A percentile compares a stretch with the other conserved stretches of the same genome.
Conservation (phyloP, 1,140 invertebrate species). For the Plodia interpunctella region DNA sequence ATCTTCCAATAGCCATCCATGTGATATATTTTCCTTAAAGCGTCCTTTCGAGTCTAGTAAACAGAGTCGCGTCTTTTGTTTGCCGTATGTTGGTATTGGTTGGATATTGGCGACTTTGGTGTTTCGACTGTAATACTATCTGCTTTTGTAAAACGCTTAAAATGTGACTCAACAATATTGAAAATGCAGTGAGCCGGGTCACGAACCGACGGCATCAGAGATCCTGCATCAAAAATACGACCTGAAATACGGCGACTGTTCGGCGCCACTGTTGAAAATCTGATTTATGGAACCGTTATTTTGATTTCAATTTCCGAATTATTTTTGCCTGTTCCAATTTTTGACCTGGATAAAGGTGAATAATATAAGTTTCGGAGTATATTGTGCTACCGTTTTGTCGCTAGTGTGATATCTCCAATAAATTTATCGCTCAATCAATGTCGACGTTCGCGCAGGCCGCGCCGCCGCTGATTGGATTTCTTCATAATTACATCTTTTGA, state of each 20-base stretch:
- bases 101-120: conserved; percentile 14
- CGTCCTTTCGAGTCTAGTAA: conserved; percentile 3
- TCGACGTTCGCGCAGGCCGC: conserved; percentile 53
- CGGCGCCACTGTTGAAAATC: conserved; percentile 48
- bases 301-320: conserved; percentile 19
- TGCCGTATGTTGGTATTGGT: conserved; percentile 22
- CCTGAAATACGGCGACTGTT: conserved; percentile 38
- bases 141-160: conserved; percentile 4
- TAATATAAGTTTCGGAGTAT: conserved; percentile 17
- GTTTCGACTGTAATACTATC: conserved; percentile 1
- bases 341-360: neutral
- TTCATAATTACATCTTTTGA: conserved; percentile 77
- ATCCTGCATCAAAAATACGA: conserved; percentile 55
- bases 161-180: conserved; percentile 2
- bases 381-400: conserved; percentile 63
- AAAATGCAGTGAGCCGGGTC: neutral
- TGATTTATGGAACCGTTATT: conserved; percentile 37
- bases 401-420: conserved; percentile 68
- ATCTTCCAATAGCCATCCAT: conserved; percentile 27
- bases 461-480: conserved; percentile 70
- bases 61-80: conserved; percentile 17
- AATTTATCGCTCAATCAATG: conserved; percentile 76
- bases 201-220: conserved; percentile 18
- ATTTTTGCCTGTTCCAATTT: neutral
- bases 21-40: conserved; percentile 6